Percentiles rank a stretch among this genome's conserved stretches.
phyloP scores from a whole-genome alignment of 2,113 vertebrate species.

The Brachyhypopomus occidentalis region DNA sequence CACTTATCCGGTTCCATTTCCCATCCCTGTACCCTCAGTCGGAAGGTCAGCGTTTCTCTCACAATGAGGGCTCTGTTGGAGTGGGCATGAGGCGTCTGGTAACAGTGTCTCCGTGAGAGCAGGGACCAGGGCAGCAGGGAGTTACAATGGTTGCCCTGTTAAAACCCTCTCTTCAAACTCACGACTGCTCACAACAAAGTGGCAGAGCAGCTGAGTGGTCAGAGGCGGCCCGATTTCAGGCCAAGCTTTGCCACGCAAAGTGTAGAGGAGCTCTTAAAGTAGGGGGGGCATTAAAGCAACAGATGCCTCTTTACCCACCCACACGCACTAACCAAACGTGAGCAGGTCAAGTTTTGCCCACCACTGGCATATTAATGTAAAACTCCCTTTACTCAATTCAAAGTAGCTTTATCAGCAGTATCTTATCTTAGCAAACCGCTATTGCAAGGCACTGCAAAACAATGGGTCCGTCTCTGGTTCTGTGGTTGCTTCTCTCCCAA shows the following conservation, averaged over 20 bases:
- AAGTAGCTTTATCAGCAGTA: too few species aligned
- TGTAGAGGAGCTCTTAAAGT: too few species aligned
- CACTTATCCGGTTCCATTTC: neutral
- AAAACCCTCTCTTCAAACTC: conserved; percentile 46
- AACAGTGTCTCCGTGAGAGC: conserved; percentile 55
- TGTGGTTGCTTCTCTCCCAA: neutral
- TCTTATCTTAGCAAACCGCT: neutral
- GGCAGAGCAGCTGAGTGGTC: neutral
- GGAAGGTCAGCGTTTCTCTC: conserved; percentile 59
- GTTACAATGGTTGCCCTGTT: conserved; percentile 68
- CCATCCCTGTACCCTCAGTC: conserved; percentile 30
- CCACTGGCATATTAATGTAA: neutral
- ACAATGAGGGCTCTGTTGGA: conserved; percentile 54
- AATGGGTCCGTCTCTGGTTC: neutral
- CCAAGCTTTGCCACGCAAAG: neutral
- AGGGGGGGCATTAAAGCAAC: too few species aligned
- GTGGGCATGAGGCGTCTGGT: conserved; percentile 9
- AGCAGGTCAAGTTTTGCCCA: neutral
- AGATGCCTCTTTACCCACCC: neutral
- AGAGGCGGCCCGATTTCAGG: neutral
- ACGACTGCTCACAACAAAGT: conserved; percentile 45
- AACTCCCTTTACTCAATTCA: too few species aligned
- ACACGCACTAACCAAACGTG: neutral
- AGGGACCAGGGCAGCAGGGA: conserved; percentile 54
- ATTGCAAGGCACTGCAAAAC: conserved; percentile 14